Base-by-base conservation (phyloP, 2,888 invertebrate species). In the Caenorhabditis zanzibari region DNA sequence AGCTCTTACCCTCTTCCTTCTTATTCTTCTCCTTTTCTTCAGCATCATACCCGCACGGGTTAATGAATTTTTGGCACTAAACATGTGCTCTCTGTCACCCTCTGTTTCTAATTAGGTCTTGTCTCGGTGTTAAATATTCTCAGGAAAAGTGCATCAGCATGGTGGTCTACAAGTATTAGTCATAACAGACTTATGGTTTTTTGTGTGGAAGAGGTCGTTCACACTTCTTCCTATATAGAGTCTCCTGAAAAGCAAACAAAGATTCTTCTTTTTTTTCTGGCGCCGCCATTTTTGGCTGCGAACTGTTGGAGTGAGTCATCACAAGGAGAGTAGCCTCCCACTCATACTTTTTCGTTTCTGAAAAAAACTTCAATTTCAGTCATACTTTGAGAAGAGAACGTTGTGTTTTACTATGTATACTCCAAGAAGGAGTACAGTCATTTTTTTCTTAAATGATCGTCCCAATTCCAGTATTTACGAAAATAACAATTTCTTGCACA, bases 61-160 rank as follows among this genome's bases (percentile, higher is more conserved):
- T 79, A 71, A 79, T 79, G 71, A 79, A 79, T 79, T 79, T 63
- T 79, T 79, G 79, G 71, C 79, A 79, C 69, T 77, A 77, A 77
- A 77, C 79, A 79, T 71, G 79, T 72, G 59, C 76, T 47, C 24
- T 63, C 24, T 79, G 54, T 69, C 63, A 54, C 77, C 52, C 26
- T 35, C 54, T 54, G 41, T 69, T 69, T 76, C 59, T 69, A 77
- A 77, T 77, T 77, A 77, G 77, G 61, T 68, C 56, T 32, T 61
- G 49, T 52, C 49, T n/a, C 61, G 16, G 49, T 71, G n/a, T n/a
- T n/a, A n/a, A n/a, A n/a, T n/a, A n/a, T n/a, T 16, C 56, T 58
- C 19, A 58, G 5, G 58, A 56, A 38, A 69, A 69, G 69, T 54
- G 69, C 69, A 58, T 14, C 35, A 10, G 5, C 19, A 19, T 54